Conservation (phyloP, 1,140 invertebrate genomes). For the Brachionus asplanchnoidis region DNA sequence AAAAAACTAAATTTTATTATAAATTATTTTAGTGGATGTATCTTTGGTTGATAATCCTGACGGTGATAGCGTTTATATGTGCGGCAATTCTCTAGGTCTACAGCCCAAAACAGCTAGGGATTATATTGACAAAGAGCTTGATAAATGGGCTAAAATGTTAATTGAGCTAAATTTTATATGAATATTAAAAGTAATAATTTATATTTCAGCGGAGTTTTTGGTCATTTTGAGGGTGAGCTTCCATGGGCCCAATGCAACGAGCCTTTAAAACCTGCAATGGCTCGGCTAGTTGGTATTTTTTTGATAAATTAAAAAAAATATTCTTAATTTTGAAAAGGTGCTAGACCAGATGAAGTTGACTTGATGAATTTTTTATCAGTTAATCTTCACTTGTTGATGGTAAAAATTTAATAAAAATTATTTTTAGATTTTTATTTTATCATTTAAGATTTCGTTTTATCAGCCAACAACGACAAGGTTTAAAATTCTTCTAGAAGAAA, state of each 20-base stretch:
- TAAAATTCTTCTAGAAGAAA: slow-evolving; percentile 63
- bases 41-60: slow-evolving; percentile 17
- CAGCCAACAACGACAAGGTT: slow-evolving; percentile 58
- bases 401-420: slow-evolving; percentile 42
- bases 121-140: slow-evolving; percentile 54
- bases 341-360: slow-evolving; percentile 56
- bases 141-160: slow-evolving; percentile 58
- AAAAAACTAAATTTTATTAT: background rate
- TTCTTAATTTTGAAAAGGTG: slow-evolving; percentile 48
- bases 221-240: slow-evolving; percentile 57
- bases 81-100: slow-evolving; percentile 62
- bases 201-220: slow-evolving; percentile 57
- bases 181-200: slow-evolving; percentile 47
- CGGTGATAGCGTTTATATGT: slow-evolving; percentile 60
- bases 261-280: slow-evolving; percentile 47
- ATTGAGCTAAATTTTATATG: background rate
- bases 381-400: slow-evolving; percentile 61
- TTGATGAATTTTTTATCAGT: slow-evolving; percentile 63
- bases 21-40: slow-evolving; percentile 13
- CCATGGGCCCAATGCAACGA: slow-evolving; percentile 60
- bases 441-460: slow-evolving; percentile 61
- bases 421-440: slow-evolving; percentile 7
- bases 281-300: slow-evolving; percentile 56
- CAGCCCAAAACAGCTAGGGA: slow-evolving; percentile 56
- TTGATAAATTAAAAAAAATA: background rate